phyloP scores from a whole-genome alignment of 2,797 vertebrate species.

The Sitta carolinensis region DNA sequence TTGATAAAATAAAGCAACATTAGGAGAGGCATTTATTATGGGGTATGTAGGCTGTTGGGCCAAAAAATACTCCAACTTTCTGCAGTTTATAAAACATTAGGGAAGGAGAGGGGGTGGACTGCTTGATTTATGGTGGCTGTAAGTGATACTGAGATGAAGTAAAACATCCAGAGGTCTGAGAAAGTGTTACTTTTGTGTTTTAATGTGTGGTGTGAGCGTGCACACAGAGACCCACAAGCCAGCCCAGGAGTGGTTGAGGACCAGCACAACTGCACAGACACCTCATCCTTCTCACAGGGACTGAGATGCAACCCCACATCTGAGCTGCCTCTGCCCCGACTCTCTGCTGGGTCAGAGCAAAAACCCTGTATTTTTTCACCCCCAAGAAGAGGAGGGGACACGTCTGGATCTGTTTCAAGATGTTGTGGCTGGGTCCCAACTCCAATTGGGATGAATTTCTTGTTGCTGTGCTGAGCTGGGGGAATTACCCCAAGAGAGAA shows the following conservation, averaged over 20 bases:
- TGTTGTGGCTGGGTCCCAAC: neutral
- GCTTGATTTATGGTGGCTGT: constrained; percentile 72
- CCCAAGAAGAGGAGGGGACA: neutral
- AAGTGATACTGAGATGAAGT: constrained; percentile 68
- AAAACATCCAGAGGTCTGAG: constrained; percentile 64
- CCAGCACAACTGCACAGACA: accelerated
- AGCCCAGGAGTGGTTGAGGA: neutral
- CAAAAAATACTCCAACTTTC: constrained; percentile 68
- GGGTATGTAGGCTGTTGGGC: constrained; percentile 44
- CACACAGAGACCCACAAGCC: neutral
- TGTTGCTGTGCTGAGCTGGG: neutral
- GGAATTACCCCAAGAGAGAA: neutral
- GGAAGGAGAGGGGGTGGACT: neutral
- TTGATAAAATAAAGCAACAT: constrained; percentile 71
- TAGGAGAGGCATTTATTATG: constrained; percentile 73
- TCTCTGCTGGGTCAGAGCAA: neutral
- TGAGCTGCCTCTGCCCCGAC: neutral
- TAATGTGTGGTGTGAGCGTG: neutral
- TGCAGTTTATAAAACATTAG: constrained; percentile 72
- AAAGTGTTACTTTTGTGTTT: constrained; percentile 43
- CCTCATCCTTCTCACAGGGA: neutral
- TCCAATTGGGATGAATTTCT: neutral
- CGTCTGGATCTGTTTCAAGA: neutral
- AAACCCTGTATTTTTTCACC: accelerated
- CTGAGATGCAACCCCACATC: neutral